These are phyloP conservation scores for Formica selysi DNA, from an alignment of 1,140 invertebrate genomes.

Conservation along the genomic window DNA sequence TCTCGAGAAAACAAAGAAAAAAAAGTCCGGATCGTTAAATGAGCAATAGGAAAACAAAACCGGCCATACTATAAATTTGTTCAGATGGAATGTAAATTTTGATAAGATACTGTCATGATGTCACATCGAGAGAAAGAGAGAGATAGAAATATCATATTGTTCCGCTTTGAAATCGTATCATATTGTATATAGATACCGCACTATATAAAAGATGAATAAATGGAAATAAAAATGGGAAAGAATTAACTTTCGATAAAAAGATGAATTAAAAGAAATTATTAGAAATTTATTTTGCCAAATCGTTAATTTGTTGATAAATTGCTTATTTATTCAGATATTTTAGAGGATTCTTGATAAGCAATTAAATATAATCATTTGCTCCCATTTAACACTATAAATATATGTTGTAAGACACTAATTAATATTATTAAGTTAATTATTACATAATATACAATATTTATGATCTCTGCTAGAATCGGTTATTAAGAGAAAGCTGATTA, in stretches of 20 bases:
- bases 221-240: neutral
- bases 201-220: slow-evolving; percentile 16
- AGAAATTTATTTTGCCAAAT: neutral
- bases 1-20: neutral
- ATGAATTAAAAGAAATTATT: neutral
- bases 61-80: neutral
- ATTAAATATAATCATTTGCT: slow-evolving; percentile 2
- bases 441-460: neutral
- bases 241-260: slow-evolving; percentile 12
- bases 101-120: slow-evolving; percentile 11
- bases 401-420: neutral
- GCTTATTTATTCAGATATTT: neutral
- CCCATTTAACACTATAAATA: neutral
- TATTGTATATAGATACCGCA: neutral
- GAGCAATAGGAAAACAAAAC: slow-evolving; percentile 4
- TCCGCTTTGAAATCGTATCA: slow-evolving; percentile 1
- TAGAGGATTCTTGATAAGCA: neutral
- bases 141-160: neutral
- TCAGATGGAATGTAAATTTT: slow-evolving; percentile 3
- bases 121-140: too few relatives aligned
- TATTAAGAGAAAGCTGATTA: neutral
- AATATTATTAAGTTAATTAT: neutral
- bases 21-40: neutral
- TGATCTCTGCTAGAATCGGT: neutral
- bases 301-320: neutral